A percentile compares a stretch with the other conserved stretches of the same genome.
Conservation (phyloP, 1,140 invertebrate species). For the Drosophila mojavensis region DNA sequence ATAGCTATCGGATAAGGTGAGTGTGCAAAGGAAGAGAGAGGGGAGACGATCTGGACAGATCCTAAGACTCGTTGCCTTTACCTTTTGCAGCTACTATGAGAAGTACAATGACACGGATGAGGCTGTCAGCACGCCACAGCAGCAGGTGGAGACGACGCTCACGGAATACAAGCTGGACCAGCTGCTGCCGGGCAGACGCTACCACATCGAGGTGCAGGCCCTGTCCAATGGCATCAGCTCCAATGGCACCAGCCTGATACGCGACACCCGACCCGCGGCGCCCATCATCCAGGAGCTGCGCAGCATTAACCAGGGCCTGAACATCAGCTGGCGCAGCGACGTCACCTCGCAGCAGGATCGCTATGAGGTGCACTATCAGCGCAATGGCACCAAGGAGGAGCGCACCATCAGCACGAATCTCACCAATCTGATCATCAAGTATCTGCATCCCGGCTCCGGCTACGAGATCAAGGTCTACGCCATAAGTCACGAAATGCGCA, state of each 20-base stretch:
- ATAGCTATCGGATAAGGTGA: conserved; percentile 89
- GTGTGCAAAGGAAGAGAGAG: background rate
- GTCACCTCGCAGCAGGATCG: conserved; percentile 95
- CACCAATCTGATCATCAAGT: conserved; percentile 89
- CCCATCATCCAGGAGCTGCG: conserved; percentile 94
- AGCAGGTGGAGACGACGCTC: conserved; percentile 85
- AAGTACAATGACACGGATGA: conserved; percentile 89
- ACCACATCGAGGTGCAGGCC: conserved; percentile 92
- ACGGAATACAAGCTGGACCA: conserved; percentile 89
- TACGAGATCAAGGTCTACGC: conserved; percentile 96
- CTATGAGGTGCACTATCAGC: conserved; percentile 92
- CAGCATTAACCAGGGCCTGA: conserved; percentile 90
- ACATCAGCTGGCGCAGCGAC: conserved; percentile 96
- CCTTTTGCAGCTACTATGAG: conserved; percentile 89
- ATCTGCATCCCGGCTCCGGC: conserved; percentile 93
- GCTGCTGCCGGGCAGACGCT: conserved; percentile 94
- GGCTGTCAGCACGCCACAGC: conserved; percentile 84
- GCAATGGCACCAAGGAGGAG: conserved; percentile 91
- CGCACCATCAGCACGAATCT: conserved; percentile 87
- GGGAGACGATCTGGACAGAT: background rate
- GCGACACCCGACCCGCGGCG: conserved; percentile 92
- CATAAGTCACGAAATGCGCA: conserved; percentile 92
- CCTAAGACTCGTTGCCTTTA: background rate
- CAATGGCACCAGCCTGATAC: conserved; percentile 89
- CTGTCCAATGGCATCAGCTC: conserved; percentile 93